Percentiles rank a stretch among this genome's conserved stretches.
Conservation (phyloP, 2,888 invertebrate genomes). For the Pimpla rufipes region DNA sequence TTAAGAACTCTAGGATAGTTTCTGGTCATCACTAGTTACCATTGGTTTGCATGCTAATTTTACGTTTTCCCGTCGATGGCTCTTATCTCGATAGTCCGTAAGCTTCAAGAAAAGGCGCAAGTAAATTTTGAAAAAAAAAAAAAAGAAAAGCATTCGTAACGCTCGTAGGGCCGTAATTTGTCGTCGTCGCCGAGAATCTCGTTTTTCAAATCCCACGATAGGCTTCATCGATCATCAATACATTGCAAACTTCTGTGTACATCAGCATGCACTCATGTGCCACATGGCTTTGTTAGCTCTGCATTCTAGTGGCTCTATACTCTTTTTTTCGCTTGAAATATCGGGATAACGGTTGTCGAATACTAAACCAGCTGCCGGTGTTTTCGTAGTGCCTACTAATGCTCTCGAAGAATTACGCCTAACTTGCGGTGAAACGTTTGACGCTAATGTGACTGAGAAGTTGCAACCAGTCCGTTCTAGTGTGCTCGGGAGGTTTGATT, state of each 20-base stretch:
- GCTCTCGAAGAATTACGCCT: neutral
- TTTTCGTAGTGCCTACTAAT: slow-evolving; percentile 6
- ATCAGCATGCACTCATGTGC: slow-evolving; percentile 53
- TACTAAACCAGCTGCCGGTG: neutral
- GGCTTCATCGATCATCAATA: slow-evolving; percentile 58
- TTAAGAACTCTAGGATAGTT: slow-evolving; percentile 81
- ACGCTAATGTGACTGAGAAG: neutral
- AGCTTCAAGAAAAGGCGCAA: slow-evolving; percentile 14
- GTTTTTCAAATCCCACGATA: slow-evolving; percentile 43
- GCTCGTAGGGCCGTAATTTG: slow-evolving; percentile 54
- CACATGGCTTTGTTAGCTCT: slow-evolving; percentile 54
- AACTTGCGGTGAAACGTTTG: slow-evolving; percentile 6
- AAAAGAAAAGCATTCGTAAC: slow-evolving; percentile 34
- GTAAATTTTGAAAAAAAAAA: neutral
- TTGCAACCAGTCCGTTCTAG: slow-evolving; percentile 18
- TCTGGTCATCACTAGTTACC: slow-evolving; percentile 77
- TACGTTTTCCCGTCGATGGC: slow-evolving; percentile 51
- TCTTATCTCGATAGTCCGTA: slow-evolving; percentile 10
- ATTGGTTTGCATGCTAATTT: slow-evolving; percentile 68
- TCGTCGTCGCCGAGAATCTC: neutral
- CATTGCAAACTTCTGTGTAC: slow-evolving; percentile 47
- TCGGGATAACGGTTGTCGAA: slow-evolving; percentile 6
- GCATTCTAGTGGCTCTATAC: slow-evolving; percentile 41
- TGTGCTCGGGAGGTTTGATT: slow-evolving; percentile 11
- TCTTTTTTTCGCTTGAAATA: slow-evolving; percentile 41